phyloP scores from a whole-genome alignment of 2,888 invertebrate species.

The Auanema freiburgensis region DNA sequence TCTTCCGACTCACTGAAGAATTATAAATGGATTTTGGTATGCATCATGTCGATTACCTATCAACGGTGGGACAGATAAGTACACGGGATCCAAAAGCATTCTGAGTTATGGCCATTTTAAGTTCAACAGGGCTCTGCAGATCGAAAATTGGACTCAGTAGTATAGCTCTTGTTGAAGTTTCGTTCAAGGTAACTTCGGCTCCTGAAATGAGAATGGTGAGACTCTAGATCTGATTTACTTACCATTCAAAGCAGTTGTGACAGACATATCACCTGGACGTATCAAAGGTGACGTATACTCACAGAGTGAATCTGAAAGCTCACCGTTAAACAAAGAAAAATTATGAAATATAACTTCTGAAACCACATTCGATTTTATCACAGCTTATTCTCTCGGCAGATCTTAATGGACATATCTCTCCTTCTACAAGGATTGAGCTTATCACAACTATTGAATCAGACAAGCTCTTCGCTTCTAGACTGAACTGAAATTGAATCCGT shows the following conservation, averaged over 20 bases:
- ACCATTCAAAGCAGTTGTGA: conserved; percentile 20
- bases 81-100: conserved; percentile 45
- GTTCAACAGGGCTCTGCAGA: conserved; percentile 32
- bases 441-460: conserved; percentile 46
- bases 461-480: conserved; percentile 37
- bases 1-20: conserved; percentile 31
- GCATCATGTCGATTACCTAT: conserved; percentile 17
- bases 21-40: conserved; percentile 10
- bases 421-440: conserved; percentile 42
- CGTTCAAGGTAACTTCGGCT: conserved; percentile 22
- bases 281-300: conserved; percentile 35
- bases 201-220: conserved; percentile 8
- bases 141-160: conserved; percentile 34
- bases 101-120: conserved; percentile 32
- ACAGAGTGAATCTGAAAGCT: conserved; percentile 30
- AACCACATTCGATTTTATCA: conserved; percentile 50
- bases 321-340: background rate
- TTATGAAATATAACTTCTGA: conserved; percentile 27
- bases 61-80: conserved; percentile 40
- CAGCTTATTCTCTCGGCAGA: conserved; percentile 57
- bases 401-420: conserved; percentile 52
- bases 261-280: conserved; percentile 27
- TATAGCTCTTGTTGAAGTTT: conserved; percentile 27
- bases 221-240: no score
- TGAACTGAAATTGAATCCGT: conserved; percentile 18